Percentiles rank a stretch among this genome's conserved stretches.
Evolutionary conservation across 2,113 vertebrate genomes (phyloP).

Genomic region (Clarias batrachus): DNA sequence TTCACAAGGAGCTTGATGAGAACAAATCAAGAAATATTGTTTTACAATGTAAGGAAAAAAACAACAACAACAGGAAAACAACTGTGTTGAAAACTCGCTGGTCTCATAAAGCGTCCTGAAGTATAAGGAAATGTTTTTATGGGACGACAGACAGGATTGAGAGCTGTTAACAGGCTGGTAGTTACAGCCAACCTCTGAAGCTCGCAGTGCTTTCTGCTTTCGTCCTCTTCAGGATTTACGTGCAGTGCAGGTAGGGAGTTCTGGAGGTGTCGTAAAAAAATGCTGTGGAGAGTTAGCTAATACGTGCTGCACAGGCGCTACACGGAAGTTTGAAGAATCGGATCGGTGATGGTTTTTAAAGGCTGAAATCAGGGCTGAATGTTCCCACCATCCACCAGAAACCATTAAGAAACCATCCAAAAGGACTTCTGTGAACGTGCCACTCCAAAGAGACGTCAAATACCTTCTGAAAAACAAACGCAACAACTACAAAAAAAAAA

Average conservation of each 20-base stretch:
- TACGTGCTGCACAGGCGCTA: conserved; percentile 17
- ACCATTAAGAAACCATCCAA: conserved; percentile 31
- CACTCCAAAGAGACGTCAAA: conserved; percentile 1
- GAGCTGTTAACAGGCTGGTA: neutral
- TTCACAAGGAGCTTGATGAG: neutral
- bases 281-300: no score
- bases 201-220: neutral
- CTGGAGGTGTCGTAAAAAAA: conserved; percentile 5
- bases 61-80: neutral
- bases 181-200: neutral
- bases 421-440: conserved; percentile 29
- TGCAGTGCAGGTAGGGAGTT: neutral
- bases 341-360: neutral
- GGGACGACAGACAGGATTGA: neutral
- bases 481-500: neutral
- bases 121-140: conserved; percentile 15
- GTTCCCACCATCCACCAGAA: conserved; percentile 57
- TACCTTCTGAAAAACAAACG: conserved; percentile 38
- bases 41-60: neutral
- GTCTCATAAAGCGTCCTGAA: neutral
- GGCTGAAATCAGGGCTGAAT: neutral
- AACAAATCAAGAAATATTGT: neutral
- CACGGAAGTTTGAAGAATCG: conserved; percentile 3
- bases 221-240: neutral
- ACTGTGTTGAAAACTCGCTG: neutral